Evolutionary conservation across 2,113 vertebrate genomes (phyloP).

Genomic region (Chloropsis hardwickii): DNA sequence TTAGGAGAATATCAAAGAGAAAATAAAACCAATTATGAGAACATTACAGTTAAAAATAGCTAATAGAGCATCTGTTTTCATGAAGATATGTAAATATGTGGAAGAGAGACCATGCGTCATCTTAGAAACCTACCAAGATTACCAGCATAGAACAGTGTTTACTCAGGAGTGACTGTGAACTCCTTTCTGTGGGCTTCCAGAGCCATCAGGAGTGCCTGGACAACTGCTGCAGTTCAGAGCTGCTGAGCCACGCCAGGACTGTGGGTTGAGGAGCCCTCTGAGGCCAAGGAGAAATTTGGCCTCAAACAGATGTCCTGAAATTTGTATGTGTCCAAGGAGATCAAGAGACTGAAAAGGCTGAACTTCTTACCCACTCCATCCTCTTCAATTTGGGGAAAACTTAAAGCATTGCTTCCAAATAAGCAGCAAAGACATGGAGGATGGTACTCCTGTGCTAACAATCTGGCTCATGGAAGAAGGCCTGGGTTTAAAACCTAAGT

Average conservation of each 20-base stretch:
- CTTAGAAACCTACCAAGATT: neutral
- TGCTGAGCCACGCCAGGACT: neutral
- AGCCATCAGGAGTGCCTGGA: neutral
- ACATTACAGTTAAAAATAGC: neutral
- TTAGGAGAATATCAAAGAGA: slow-evolving; percentile 34
- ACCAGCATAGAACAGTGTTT: neutral
- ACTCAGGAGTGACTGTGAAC: neutral
- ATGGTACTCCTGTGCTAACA: neutral
- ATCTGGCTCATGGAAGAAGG: neutral
- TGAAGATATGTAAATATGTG: neutral
- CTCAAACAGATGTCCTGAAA: neutral
- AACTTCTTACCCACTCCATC: neutral
- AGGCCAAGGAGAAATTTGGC: neutral
- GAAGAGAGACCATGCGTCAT: neutral
- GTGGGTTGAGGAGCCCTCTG: neutral
- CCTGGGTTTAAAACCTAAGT: neutral
- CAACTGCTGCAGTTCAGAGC: neutral
- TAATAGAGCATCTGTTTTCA: neutral
- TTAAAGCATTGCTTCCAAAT: slow-evolving; percentile 7
- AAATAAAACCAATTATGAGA: slow-evolving; percentile 41
- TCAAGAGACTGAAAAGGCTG: neutral
- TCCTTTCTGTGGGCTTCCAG: neutral
- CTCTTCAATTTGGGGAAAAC: neutral
- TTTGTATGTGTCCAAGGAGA: neutral
- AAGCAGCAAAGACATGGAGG: neutral